These are phyloP conservation scores for Hypothenemus hampei DNA, from an alignment of 1,140 invertebrate species.

Conservation along the genomic window DNA sequence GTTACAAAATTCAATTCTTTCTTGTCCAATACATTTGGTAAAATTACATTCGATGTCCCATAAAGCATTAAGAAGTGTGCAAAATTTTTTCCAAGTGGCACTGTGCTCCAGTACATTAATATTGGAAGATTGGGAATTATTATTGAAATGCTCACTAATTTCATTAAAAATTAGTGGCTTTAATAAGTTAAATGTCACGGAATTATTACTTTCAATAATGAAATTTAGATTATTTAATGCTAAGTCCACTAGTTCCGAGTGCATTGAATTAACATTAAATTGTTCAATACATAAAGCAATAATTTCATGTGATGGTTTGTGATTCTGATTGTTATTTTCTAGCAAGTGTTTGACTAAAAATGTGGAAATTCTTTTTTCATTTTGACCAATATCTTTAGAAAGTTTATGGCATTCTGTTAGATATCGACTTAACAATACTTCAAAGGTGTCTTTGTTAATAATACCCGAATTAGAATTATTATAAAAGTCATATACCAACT, in stretches of 20 bases:
- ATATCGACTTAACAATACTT: conserved; percentile 18
- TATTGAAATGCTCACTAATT: conserved; percentile 9
- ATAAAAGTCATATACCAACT: conserved; percentile 33
- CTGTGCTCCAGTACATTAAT: conserved; percentile 5
- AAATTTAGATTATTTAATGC: background rate
- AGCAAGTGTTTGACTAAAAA: conserved; percentile 4
- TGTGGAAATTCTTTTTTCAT: conserved; percentile 9
- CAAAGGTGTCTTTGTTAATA: conserved; percentile 21
- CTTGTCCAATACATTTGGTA: conserved; percentile 3
- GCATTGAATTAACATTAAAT: too few species aligned
- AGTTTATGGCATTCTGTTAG: conserved; percentile 1
- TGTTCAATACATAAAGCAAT: background rate
- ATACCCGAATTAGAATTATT: conserved; percentile 17
- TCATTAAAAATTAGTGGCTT: conserved; percentile 15
- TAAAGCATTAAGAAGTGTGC: background rate
- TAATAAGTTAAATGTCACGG: conserved; percentile 9
- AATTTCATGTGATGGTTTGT: background rate
- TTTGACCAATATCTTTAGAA: conserved; percentile 1
- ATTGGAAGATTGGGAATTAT: background rate
- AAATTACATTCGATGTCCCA: conserved; percentile 20
- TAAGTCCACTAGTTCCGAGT: background rate
- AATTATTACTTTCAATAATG: conserved; percentile 5
- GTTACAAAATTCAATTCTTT: conserved; percentile 24
- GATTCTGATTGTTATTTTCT: background rate
- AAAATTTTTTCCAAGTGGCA: conserved; percentile 28